Evolutionary conservation across 1,140 invertebrate species (phyloP).

Genomic region (Drepana arcuata): DNA sequence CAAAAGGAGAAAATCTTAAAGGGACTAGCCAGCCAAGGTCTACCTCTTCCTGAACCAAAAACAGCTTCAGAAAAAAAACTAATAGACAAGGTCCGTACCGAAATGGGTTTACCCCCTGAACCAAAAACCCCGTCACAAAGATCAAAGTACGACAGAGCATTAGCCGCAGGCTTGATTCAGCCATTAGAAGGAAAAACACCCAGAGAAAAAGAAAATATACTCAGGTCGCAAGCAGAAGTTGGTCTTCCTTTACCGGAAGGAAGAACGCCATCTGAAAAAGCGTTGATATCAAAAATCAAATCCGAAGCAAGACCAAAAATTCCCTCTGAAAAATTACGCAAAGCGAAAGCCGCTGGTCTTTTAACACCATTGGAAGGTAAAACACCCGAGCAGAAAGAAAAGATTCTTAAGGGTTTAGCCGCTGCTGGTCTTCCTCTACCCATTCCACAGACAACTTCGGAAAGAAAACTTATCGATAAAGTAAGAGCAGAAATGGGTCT

Average conservation of each 20-base stretch:
- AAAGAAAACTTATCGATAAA: conserved; percentile 18
- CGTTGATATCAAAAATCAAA: conserved; percentile 13
- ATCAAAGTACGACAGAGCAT: no score
- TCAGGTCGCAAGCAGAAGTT: conserved; percentile 16
- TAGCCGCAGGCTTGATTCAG: conserved; percentile 16
- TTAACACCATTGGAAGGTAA: conserved; percentile 23
- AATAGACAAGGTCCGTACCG: conserved; percentile 13
- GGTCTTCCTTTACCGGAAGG: conserved; percentile 16
- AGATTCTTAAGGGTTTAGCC: conserved; percentile 12
- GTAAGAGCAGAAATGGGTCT: conserved; percentile 17
- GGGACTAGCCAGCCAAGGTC: conserved; percentile 8
- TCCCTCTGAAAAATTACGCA: conserved; percentile 12
- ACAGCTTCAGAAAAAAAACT: conserved; percentile 19
- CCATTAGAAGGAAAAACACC: conserved; percentile 21
- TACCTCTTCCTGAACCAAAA: conserved; percentile 17
- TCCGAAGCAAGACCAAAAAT: background rate
- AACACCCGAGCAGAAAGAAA: conserved; percentile 16
- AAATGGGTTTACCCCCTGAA: conserved; percentile 13
- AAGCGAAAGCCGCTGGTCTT: conserved; percentile 19
- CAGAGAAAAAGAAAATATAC: conserved; percentile 26
- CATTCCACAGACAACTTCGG: conserved; percentile 15
- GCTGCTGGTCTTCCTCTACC: conserved; percentile 14
- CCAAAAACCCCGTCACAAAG: no score
- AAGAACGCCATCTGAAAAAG: conserved; percentile 17
- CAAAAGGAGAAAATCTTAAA: conserved; percentile 19